Evolutionary conservation across 2,888 invertebrate species (phyloP).

Genomic region (Orthosia gothica): DNA sequence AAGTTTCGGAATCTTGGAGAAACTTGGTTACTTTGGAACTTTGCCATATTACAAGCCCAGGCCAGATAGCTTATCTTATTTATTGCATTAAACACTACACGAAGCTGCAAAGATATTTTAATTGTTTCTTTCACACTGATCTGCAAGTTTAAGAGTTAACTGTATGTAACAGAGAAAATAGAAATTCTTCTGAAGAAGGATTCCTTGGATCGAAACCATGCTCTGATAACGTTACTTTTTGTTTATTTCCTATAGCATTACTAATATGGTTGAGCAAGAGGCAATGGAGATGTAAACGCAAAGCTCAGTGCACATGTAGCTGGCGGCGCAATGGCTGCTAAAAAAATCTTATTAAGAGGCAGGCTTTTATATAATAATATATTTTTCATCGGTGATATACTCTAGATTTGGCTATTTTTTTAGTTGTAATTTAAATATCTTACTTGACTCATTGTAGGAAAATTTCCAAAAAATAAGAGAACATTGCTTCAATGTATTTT

Average conservation of each 20-base stretch:
- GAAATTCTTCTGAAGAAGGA: background rate
- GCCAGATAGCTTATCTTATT: slow-evolving; percentile 57
- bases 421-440: too few species aligned
- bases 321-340: too few species aligned
- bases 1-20: slow-evolving; percentile 46
- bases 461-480: too few species aligned
- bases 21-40: slow-evolving; percentile 37
- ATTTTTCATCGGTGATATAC: too few species aligned
- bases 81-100: slow-evolving; percentile 33
- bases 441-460: too few species aligned
- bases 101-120: slow-evolving; percentile 45
- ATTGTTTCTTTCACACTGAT: slow-evolving; percentile 28
- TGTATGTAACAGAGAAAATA: background rate
- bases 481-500: too few species aligned
- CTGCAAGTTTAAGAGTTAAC: background rate
- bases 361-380: too few species aligned
- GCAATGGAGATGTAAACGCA: too few species aligned
- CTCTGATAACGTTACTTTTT: slow-evolving; percentile 47
- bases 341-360: too few species aligned
- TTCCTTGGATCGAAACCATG: slow-evolving; percentile 94
- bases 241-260: slow-evolving; percentile 64
- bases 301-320: too few species aligned
- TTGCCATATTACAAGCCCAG: slow-evolving; percentile 39
- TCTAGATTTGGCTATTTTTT: too few species aligned
- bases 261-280: too few species aligned